Percentiles rank a stretch among this genome's conserved stretches.
Conservation (phyloP, 2,113 vertebrate genomes). For the Pampusana beccarii region DNA sequence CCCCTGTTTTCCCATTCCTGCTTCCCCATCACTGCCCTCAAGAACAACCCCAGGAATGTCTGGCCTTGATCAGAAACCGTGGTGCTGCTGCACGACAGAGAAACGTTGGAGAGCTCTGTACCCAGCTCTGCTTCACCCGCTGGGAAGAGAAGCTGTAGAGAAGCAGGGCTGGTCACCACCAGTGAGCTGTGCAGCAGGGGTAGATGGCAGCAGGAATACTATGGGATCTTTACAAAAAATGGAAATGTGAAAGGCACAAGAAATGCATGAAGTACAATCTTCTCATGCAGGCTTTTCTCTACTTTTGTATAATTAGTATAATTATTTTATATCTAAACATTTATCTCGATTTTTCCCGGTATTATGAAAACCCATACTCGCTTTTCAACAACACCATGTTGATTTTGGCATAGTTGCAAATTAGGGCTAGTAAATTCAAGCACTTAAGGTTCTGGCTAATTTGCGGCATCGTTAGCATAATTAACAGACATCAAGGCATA, state of each 20-base stretch:
- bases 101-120: neutral
- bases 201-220: neutral
- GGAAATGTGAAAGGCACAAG: neutral
- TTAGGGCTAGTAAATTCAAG: neutral
- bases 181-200: neutral
- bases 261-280: neutral
- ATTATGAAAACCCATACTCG: neutral
- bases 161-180: neutral
- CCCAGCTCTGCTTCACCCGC: neutral
- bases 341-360: neutral
- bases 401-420: neutral
- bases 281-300: neutral
- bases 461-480: neutral
- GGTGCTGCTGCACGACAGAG: neutral
- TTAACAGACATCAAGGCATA: conserved; percentile 1
- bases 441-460: neutral
- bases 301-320: neutral
- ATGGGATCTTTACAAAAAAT: neutral
- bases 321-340: neutral
- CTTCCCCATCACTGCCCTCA: neutral
- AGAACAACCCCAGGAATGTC: neutral
- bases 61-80: rapidly evolving
- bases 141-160: neutral
- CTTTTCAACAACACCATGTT: neutral
- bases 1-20: neutral